Base-by-base conservation (phyloP, 2,888 invertebrate genomes). In the Liopterus haemorrhoidalis region DNA sequence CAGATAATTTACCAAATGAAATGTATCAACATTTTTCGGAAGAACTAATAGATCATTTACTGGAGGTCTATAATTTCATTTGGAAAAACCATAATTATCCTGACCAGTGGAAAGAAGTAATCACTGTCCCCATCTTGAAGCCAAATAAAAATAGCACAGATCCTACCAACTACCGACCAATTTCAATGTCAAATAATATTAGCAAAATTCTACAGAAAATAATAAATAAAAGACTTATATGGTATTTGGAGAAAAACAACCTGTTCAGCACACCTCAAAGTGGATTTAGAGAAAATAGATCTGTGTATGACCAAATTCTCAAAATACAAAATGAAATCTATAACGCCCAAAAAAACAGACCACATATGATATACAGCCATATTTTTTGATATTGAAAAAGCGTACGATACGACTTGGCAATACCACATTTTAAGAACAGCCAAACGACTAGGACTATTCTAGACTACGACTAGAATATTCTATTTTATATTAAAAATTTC, bases 181-280 rank as follows among this genome's bases (percentile, higher is more conserved):
- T 33, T 16, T 15, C 33, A 15, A 9, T 33, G n/a, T 33, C 33
- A 4, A 33, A 33, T 15, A 33, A 9, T 5, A 16, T 33, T 9
- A 9, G 33, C 3, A 33, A 33, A 33, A 9, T 33, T 9, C 15
- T 33, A 18, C 16, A 33, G 19, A 9, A 14, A 33, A 33, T 33
- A 8, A 6, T 3, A 16, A 33, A 16, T 18, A 33, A 33, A 33
- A 14, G 33, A 14, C 14, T 33, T 9, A 16, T 3, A 5, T 33
- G 33, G 33, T 33, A 33, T 18, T 20, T 33, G 5, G 33, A 33
- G 19, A 16, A 15, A 33, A 33, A 33, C 19, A n/a, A n/a, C n/a
- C n/a, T n/a, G n/a, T n/a, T n/a, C n/a, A n/a, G n/a, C n/a, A n/a
- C n/a, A n/a, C 9, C 18, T 9, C 15, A 16, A 33, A 16, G 33